Evolutionary conservation across 1,140 invertebrate species (phyloP).

Genomic region (Apocrypta bakeri): DNA sequence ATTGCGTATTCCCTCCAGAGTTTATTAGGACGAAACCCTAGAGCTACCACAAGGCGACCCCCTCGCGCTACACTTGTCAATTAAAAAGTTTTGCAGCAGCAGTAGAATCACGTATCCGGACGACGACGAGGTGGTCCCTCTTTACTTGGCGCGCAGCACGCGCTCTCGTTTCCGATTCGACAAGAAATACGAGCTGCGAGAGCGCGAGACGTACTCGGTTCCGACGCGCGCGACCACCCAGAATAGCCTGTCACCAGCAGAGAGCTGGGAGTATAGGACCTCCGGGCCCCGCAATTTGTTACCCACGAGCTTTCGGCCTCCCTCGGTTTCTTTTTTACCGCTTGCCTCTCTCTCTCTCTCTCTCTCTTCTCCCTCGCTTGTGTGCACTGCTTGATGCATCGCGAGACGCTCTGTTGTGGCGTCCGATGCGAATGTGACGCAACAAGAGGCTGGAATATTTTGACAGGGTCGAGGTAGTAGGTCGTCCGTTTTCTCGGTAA

Average conservation of each 20-base stretch:
- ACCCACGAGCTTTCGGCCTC: constrained; percentile 19
- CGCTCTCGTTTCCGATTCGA: constrained; percentile 56
- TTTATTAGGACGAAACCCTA: not conserved
- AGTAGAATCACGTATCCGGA: too few species aligned
- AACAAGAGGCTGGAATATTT: not conserved
- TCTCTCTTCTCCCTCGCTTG: not conserved
- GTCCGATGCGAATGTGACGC: not conserved
- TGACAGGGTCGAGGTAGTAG: not conserved
- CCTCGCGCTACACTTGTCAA: constrained; percentile 23
- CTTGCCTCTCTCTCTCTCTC: not conserved
- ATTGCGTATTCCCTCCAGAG: too few species aligned
- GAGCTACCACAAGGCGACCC: not conserved
- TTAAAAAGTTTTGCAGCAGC: constrained; percentile 12
- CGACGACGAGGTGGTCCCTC: constrained; percentile 25
- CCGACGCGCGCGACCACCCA: constrained; percentile 67
- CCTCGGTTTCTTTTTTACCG: not conserved
- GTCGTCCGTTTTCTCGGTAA: not conserved
- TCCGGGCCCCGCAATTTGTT: constrained; percentile 41
- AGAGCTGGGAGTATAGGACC: constrained; percentile 12
- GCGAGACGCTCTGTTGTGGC: not conserved
- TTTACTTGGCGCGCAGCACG: not conserved
- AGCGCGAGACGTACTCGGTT: constrained; percentile 57
- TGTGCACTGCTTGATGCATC: not conserved
- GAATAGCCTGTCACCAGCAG: constrained; percentile 69
- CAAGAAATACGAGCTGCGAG: constrained; percentile 69